Evolutionary conservation across 2,888 invertebrate genomes (phyloP).

Genomic region (Chromoteleia sp.): DNA sequence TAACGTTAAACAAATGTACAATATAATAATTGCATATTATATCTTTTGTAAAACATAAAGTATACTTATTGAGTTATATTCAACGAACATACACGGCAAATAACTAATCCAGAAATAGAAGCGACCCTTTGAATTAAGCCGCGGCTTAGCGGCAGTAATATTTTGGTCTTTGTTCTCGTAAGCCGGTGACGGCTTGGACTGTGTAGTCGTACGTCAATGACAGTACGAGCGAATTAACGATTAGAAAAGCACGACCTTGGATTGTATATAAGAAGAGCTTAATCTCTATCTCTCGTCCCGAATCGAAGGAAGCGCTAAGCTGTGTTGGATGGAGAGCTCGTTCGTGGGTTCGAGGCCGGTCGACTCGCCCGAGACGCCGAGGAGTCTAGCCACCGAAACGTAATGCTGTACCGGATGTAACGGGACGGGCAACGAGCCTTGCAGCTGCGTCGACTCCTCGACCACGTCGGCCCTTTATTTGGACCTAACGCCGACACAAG

Average conservation of each 20-base stretch:
- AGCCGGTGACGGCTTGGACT: constrained; percentile 12
- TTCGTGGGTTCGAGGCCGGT: constrained; percentile 94
- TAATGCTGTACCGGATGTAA: constrained; percentile 81
- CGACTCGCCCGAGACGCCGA: constrained; percentile 94
- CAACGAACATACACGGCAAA: not conserved
- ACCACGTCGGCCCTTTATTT: constrained; percentile 68
- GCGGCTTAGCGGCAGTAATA: not conserved
- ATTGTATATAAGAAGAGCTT: constrained; percentile 39
- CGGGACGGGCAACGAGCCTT: constrained; percentile 77
- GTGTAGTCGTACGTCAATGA: constrained; percentile 24
- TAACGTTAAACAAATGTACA: no score
- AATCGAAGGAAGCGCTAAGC: constrained; percentile 87
- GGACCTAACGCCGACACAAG: constrained; percentile 79
- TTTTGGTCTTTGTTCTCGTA: constrained; percentile 17
- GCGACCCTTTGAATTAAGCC: constrained; percentile 42
- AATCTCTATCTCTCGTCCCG: constrained; percentile 60
- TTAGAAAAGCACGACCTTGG: constrained; percentile 33
- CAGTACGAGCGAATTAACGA: constrained; percentile 30
- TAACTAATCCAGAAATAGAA: constrained; percentile 39
- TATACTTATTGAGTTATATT: not conserved
- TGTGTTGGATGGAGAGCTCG: constrained; percentile 97
- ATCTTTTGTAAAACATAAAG: not conserved
- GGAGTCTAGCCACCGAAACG: constrained; percentile 84
- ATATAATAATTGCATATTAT: not conserved
- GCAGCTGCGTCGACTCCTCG: constrained; percentile 69